Base-by-base conservation (phyloP, 2,797 vertebrate genomes). In the Cheirogaleus major region DNA sequence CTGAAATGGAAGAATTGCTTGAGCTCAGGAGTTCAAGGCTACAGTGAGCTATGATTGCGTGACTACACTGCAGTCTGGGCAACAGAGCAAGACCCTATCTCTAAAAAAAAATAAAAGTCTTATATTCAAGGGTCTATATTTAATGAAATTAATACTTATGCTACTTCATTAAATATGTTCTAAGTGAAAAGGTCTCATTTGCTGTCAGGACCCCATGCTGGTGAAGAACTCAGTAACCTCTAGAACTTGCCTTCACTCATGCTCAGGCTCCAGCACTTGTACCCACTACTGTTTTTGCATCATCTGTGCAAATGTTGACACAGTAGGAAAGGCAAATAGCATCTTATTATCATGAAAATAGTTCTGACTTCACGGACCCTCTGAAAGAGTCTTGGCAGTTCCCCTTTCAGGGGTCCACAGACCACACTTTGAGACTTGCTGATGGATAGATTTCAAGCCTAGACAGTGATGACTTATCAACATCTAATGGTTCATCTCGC, bases 211-310 rank as follows among this genome's bases (percentile, higher is more conserved):
- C 27, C 30, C 14, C 50, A 14, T 32, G 32, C 52, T 50, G 45
- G 7, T 30, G 13, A 52, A 13, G 13, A 25, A 11, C 15, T 7
- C 0, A 1, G 55, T 14, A 38, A 20, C 57, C 57, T 2, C 8
- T 3, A 0, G 22, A 25, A 10, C 38, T 30, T 25, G 14, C 15
- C 7, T 9, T 30, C 59, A 35, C 12, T 8, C 52, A 4, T 4
- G 2, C 15, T 7, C 11, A 22, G 63, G 6, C 59, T 38, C 18
- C 15, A 7, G 48, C 48, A 73, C 41, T 52, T 30, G 18, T 35
- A 48, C n/a, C 8, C 48, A 4, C 12, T 0, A 0, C 57, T 52
- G 70, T 61, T 81, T 92, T 78, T 78, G 17, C 3, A 27, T 48
- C n/a, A 11, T 76, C 25, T 0, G 0, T 43, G 45, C 38, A 67